Base-by-base conservation (phyloP, 2,888 invertebrate species). In the Listrodromus nycthemerus region DNA sequence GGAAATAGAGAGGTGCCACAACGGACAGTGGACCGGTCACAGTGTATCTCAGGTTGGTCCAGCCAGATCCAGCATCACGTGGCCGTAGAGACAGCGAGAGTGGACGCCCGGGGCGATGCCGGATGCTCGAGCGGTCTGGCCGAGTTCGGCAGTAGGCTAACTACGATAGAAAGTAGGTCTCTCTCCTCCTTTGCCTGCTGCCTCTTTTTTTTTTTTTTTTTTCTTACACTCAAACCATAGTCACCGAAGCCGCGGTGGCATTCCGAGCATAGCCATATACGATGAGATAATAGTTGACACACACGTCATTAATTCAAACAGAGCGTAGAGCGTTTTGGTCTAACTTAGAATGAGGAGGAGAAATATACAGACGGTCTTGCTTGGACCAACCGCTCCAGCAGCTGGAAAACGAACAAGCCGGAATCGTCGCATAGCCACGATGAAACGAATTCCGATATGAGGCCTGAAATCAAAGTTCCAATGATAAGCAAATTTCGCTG, bases 111-210 rank as follows among this genome's bases (percentile, higher is more conserved):
- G 88, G 91, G 92, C 91, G 84, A 88, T 90, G 87, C 91, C 91
- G 92, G 91, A 92, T 91, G 89, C 88, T 89, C 88, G 85, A 83
- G 82, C 82, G 74, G 67, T 85, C 84, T 85, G 78, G 84, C 84
- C 69, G 80, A 67, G 84, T 82, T 75, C 84, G 87, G 85, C 89
- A 89, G 89, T 90, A 89, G 89, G 88, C 90, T 89, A 89, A 90
- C 91, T 88, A 89, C 87, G 88, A 87, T 91, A 91, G 92, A 92
- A 92, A 92, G 92, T 92, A 91, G 92, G 91, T 90, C 90, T 88
- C 89, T 79, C 78, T 71, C 73, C 66, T 66, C 69, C 63, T 65
- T 77, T 77, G 76, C 63, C 67, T 37, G 61, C 30, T 66, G 84
- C 84, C 82, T 67, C 80, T 80, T 66, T 83, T 84, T 85, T 74